phyloP scores from a whole-genome alignment of 2,797 vertebrate genomes.

The Merluccius polli region DNA sequence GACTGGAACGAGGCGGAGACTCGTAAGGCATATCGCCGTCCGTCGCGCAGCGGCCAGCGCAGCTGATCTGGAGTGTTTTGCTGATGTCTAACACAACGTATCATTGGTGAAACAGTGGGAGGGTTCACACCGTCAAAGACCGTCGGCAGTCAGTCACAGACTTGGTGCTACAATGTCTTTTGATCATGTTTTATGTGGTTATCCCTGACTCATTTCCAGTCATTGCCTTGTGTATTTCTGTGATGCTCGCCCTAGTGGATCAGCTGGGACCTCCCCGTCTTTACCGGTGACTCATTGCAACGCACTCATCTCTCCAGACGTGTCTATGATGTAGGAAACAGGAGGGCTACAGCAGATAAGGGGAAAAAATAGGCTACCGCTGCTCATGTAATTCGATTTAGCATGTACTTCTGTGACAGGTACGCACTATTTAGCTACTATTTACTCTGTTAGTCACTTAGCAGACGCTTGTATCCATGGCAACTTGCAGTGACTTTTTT shows the following conservation, averaged over 20 bases:
- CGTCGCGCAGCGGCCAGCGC: no score
- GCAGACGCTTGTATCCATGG: neutral
- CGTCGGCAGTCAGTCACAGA: no score
- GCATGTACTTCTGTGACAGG: neutral
- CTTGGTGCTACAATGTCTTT: neutral
- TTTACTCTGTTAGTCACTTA: neutral
- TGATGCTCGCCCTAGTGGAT: neutral
- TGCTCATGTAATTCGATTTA: neutral
- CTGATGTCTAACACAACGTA: no score
- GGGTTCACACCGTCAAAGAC: no score
- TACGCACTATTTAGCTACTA: neutral
- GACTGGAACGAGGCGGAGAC: neutral
- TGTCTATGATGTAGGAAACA: neutral
- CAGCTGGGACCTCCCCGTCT: neutral
- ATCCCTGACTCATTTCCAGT: neutral
- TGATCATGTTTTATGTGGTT: neutral
- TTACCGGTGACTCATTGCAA: neutral
- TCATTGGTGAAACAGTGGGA: no score
- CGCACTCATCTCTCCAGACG: neutral
- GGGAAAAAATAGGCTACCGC: neutral
- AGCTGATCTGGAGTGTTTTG: no score
- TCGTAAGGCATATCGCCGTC: neutral
- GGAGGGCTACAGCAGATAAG: neutral
- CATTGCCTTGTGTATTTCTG: neutral
- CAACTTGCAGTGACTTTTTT: neutral